These are phyloP conservation scores for Prunella himalayana DNA, from an alignment of 2,113 vertebrate genomes.

Conservation along the genomic window DNA sequence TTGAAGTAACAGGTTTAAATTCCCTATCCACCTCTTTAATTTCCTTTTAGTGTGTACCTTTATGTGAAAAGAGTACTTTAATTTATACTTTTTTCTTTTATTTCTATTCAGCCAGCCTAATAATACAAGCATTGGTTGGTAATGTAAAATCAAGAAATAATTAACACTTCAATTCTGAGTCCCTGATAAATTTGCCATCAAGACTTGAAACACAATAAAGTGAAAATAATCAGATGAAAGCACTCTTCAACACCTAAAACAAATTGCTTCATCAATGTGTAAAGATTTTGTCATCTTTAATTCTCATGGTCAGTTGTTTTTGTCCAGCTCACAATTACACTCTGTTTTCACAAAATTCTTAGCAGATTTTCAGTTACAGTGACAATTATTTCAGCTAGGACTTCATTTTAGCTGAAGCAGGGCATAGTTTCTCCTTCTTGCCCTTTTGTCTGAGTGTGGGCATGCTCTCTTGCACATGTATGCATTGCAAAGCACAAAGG, in stretches of 20 bases:
- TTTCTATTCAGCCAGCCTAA: not conserved
- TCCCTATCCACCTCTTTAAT: not conserved
- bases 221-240: slow-evolving; percentile 5
- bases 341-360: slow-evolving; percentile 40
- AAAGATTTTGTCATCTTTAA: slow-evolving; percentile 28
- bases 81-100: slow-evolving; percentile 27
- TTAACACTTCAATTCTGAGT: not conserved
- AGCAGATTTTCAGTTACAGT: slow-evolving; percentile 35
- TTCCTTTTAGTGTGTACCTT: not conserved
- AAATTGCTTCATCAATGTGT: slow-evolving; percentile 26
- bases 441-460: not conserved
- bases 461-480: fast-evolving
- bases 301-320: slow-evolving; percentile 15
- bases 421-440: not conserved
- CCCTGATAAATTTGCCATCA: slow-evolving; percentile 40
- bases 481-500: not conserved
- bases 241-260: slow-evolving; percentile 15
- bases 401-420: slow-evolving; percentile 43
- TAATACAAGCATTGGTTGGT: not conserved
- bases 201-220: not conserved
- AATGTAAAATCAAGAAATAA: slow-evolving; percentile 34
- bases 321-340: slow-evolving; percentile 1
- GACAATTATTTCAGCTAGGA: slow-evolving; percentile 58
- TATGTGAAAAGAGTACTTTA: slow-evolving; percentile 7
- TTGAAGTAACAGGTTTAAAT: slow-evolving; percentile 6